These are phyloP conservation scores for Echinarachnius parma DNA, from an alignment of 53 echinoderm and acorn worm genomes.

Conservation along the genomic window DNA sequence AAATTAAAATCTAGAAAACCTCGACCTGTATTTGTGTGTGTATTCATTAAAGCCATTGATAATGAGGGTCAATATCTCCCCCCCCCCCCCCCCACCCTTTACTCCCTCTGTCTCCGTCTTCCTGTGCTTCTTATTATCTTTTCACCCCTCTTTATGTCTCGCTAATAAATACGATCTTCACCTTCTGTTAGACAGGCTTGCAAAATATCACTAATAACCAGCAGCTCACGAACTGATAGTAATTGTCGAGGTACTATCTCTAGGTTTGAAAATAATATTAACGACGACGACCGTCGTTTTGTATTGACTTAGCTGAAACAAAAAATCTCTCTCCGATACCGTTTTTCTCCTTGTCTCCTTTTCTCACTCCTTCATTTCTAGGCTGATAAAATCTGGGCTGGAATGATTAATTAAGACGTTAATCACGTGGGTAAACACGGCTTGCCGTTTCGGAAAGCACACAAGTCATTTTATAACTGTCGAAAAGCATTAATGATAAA, in stretches of 20 bases:
- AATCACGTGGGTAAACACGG: conserved; percentile 41
- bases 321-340: no score
- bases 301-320: conserved; percentile 47
- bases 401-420: conserved; percentile 45
- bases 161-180: no score
- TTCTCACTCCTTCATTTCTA: no score
- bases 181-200: not conserved
- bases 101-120: not conserved
- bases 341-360: conserved; percentile 25
- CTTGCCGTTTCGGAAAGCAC: no score
- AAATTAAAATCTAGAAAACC: no score
- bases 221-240: not conserved
- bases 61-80: no score
- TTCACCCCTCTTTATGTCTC: not conserved
- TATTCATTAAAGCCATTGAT: no score
- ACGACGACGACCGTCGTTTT: conserved; percentile 9
- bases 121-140: not conserved
- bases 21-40: no score
- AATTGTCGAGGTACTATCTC: conserved; percentile 5
- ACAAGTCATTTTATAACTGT: no score
- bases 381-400: conserved; percentile 25
- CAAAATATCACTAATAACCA: not conserved
- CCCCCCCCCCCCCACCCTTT: not conserved
- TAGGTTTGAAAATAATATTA: not conserved
- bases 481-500: no score